Evolutionary conservation across 2,113 vertebrate genomes (phyloP).

Genomic region (Gambusia affinis): DNA sequence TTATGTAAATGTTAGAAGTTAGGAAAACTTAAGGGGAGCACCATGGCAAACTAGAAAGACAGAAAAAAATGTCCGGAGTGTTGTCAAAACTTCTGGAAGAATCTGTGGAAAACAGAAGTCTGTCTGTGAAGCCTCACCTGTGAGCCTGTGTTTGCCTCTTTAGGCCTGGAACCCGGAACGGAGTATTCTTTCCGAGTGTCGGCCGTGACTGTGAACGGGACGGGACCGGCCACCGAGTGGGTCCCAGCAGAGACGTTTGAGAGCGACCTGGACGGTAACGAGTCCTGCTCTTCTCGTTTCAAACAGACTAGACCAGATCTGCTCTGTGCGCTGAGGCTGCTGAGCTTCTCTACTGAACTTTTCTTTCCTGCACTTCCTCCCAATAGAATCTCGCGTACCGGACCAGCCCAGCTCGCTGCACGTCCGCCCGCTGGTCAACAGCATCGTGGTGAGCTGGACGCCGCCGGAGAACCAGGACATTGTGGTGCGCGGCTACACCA

Average conservation of each 20-base stretch:
- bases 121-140: too few relatives aligned
- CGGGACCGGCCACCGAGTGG: constrained; percentile 93
- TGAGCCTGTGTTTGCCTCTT: constrained; percentile 1
- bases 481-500: constrained; percentile 93
- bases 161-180: constrained; percentile 92
- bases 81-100: not conserved
- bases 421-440: constrained; percentile 91
- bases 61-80: too few relatives aligned
- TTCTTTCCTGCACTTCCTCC: not conserved
- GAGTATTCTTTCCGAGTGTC: constrained; percentile 94
- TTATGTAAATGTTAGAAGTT: too few relatives aligned
- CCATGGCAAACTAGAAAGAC: too few relatives aligned
- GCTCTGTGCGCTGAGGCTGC: not conserved
- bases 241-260: constrained; percentile 91
- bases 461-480: constrained; percentile 97
- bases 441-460: constrained; percentile 98
- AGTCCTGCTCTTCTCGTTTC: not conserved
- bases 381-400: constrained; percentile 89
- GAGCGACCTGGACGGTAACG: constrained; percentile 94
- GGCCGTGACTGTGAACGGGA: constrained; percentile 91
- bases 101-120: not conserved
- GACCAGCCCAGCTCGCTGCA: constrained; percentile 96
- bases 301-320: not conserved
- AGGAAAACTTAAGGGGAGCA: too few relatives aligned
- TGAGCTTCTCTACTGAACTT: not conserved